Evolutionary conservation across 2,797 vertebrate genomes (phyloP), one percentile per base, ranked within the genome.

Genomic region (Gallirallus australis): DNA sequence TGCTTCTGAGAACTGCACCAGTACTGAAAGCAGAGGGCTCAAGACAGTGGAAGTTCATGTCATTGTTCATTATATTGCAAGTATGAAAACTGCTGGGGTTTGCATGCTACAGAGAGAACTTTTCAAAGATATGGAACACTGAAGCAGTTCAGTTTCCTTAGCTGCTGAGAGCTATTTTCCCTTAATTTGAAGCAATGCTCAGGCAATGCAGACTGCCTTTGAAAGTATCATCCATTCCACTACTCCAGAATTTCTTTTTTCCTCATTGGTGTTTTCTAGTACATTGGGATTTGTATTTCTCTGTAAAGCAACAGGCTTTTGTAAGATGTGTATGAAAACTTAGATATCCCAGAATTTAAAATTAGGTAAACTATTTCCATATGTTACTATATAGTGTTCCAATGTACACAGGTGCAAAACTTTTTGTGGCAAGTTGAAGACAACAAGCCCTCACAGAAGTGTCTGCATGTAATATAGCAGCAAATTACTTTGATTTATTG

Each of bases 401-500:
- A 8, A 8, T 33, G 11, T 69, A 52, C 15, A 45, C 72, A 84
- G 25, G 8, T 56, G 71, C 6, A 70, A 87, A 82, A 57, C 9
- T 57, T 87, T 68, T 86, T 71, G 79, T 45, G 33, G 47, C 20
- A 85, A 31, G 64, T 27, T 82, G 60, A 82, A 59, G 75, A 47
- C 40, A 82, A 57, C 3, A 4, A 87, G 30, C 47, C 18, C 59
- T 83, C 37, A 69, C 57, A n/a, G 70, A 96, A 92, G 10, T 30
- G 10, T 60, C 82, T 75, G 40, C 39, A 78, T 47, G 69, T 88
- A 89, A 85, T 79, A 84, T 24, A 92, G 65, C 66, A 95, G 68
- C 52, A 96, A 80, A 92, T 90, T 89, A 81, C 66, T 96, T 93
- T 95, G 77, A 96, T 95, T 94, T 97, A 88, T 87, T 92, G 45